These are phyloP conservation scores for Dexiosoma caninum DNA, from an alignment of 2,888 invertebrate species.

Conservation along the genomic window DNA sequence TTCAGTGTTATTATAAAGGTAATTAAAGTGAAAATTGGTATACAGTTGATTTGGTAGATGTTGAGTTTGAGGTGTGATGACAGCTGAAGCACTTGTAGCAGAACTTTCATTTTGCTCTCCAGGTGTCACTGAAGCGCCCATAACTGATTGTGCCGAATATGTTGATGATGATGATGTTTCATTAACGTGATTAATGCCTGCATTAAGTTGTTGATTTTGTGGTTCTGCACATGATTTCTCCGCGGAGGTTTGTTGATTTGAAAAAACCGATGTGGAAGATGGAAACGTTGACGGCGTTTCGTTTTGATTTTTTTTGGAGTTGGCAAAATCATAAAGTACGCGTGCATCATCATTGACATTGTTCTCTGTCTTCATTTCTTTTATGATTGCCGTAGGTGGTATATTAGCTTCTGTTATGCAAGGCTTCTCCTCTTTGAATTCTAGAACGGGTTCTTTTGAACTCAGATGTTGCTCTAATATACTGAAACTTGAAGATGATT, in stretches of 20 bases:
- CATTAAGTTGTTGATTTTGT: conserved; percentile 27
- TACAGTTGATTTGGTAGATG: conserved; percentile 63
- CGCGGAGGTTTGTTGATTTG: conserved; percentile 52
- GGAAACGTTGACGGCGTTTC: conserved; percentile 65
- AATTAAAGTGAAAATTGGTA: conserved; percentile 71
- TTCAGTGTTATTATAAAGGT: conserved; percentile 66
- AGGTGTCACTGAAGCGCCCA: conserved; percentile 61
- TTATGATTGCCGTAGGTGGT: conserved; percentile 30
- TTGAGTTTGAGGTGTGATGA: conserved; percentile 38
- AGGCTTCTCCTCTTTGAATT: conserved; percentile 59
- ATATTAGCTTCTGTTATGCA: conserved; percentile 48
- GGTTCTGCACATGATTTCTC: conserved; percentile 59
- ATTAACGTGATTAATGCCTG: conserved; percentile 69
- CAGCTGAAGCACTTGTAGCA: conserved; percentile 17
- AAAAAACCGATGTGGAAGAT: conserved; percentile 72
- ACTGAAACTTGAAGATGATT: conserved; percentile 63
- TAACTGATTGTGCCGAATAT: conserved; percentile 69
- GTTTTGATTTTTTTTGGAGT: conserved; percentile 68
- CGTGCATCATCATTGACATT: conserved; percentile 72
- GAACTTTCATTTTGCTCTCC: conserved; percentile 42
- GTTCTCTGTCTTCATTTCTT: conserved; percentile 53
- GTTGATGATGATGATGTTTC: conserved; percentile 66
- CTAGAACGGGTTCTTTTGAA: conserved; percentile 53
- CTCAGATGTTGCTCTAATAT: conserved; percentile 73
- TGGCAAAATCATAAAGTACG: conserved; percentile 73